These are phyloP conservation scores for Podarcis raffonei DNA, from an alignment of 2,113 vertebrate species.

Conservation along the genomic window DNA sequence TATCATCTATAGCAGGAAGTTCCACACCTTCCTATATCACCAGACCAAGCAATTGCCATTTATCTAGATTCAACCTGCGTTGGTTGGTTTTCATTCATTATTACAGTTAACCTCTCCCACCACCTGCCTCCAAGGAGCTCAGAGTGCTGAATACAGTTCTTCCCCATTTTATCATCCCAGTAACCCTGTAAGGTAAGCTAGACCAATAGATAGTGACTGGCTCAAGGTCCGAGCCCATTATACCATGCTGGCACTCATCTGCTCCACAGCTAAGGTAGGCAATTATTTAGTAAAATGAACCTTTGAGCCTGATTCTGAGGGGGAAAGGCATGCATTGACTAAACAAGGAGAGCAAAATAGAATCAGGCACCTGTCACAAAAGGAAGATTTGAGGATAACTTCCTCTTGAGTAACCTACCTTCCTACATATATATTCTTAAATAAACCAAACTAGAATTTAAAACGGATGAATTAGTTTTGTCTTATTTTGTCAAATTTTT, in stretches of 20 bases:
- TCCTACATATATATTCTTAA: not conserved
- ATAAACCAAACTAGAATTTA: slow-evolving; percentile 19
- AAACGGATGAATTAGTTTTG: slow-evolving; percentile 27
- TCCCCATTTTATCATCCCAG: not conserved
- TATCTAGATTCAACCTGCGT: not conserved
- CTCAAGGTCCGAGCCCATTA: not conserved
- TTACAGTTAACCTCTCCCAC: not conserved
- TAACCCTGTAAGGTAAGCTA: not conserved
- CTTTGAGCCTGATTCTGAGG: not conserved
- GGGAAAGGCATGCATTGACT: not conserved
- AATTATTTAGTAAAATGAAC: not conserved
- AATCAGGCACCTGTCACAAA: not conserved
- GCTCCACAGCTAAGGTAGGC: not conserved
- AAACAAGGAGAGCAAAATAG: not conserved
- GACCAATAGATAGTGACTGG: not conserved
- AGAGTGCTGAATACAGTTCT: not conserved
- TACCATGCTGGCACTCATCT: not conserved
- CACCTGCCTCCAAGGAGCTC: not conserved
- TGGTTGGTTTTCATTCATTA: not conserved
- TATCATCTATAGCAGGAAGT: not conserved
- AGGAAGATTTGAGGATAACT: not conserved
- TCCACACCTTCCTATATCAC: not conserved
- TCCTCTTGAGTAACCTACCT: not conserved
- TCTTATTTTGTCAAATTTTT: slow-evolving; percentile 14
- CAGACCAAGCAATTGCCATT: not conserved